These are phyloP conservation scores for Anniella stebbinsi DNA, from an alignment of 2,797 vertebrate species.

Conservation along the genomic window DNA sequence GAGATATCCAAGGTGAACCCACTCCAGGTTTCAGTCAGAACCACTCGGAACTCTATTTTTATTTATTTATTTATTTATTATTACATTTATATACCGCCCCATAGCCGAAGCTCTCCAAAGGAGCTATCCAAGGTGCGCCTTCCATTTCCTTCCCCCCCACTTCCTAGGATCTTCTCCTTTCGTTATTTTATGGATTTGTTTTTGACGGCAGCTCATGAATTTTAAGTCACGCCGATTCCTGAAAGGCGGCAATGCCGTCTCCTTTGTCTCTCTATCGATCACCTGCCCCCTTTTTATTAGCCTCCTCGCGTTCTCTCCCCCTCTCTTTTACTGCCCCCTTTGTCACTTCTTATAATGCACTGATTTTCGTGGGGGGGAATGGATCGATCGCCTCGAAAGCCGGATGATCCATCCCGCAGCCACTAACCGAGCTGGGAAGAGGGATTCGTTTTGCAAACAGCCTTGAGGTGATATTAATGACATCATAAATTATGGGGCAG, in stretches of 20 bases:
- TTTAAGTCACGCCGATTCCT: neutral
- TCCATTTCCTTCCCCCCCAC: neutral
- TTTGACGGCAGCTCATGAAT: slow-evolving; percentile 7
- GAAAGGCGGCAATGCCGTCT: neutral
- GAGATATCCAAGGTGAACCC: too few relatives aligned
- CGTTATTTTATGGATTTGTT: neutral
- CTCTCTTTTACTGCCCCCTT: neutral
- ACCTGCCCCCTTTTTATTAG: slow-evolving; percentile 8
- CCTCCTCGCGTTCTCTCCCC: neutral
- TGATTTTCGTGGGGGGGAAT: neutral
- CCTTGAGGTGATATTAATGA: neutral
- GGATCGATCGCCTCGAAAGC: neutral
- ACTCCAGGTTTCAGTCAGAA: too few relatives aligned
- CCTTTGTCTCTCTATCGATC: slow-evolving; percentile 19
- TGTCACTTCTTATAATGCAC: slow-evolving; percentile 20
- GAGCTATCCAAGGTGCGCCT: too few relatives aligned
- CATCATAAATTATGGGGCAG: neutral
- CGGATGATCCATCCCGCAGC: neutral
- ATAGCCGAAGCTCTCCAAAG: too few relatives aligned
- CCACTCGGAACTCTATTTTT: too few relatives aligned
- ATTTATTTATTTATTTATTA: too few relatives aligned
- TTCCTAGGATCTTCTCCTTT: neutral
- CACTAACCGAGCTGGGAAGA: neutral
- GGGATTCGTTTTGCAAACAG: neutral
- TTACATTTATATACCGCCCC: too few relatives aligned